Conservation (phyloP, 2,797 vertebrate genomes). For the Muscicapa striata region DNA sequence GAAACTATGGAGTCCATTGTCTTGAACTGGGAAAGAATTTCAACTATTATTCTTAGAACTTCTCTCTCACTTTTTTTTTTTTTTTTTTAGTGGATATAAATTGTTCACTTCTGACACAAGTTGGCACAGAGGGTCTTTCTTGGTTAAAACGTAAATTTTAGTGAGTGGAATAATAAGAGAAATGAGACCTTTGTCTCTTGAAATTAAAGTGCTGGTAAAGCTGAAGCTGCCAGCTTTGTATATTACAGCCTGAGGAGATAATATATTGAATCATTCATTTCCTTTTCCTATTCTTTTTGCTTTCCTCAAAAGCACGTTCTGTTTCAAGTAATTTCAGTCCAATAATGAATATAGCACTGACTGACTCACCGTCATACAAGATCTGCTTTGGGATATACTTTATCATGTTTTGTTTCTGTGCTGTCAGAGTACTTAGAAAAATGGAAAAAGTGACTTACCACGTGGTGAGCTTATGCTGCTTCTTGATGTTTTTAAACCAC, state of each 20-base stretch:
- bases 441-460: neutral
- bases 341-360: slow-evolving; percentile 69
- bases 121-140: slow-evolving; percentile 41
- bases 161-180: slow-evolving; percentile 66
- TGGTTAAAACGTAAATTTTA: slow-evolving; percentile 68
- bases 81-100: slow-evolving; percentile 33
- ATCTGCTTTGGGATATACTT: slow-evolving; percentile 64
- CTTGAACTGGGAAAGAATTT: slow-evolving; percentile 9
- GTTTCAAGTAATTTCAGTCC: slow-evolving; percentile 67
- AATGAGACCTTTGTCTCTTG: slow-evolving; percentile 73
- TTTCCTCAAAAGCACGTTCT: slow-evolving; percentile 64
- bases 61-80: neutral
- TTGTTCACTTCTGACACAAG: slow-evolving; percentile 63
- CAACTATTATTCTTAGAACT: neutral
- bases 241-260: slow-evolving; percentile 69
- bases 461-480: neutral
- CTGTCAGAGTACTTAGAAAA: neutral
- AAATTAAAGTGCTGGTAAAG: slow-evolving; percentile 74
- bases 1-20: neutral
- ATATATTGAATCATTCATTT: slow-evolving; percentile 73
- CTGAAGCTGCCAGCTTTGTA: slow-evolving; percentile 61
- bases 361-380: slow-evolving; percentile 44
- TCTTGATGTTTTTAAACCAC: slow-evolving; percentile 11
- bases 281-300: slow-evolving; percentile 63
- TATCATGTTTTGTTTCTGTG: slow-evolving; percentile 37